These are phyloP conservation scores for Condylura cristata DNA, from an alignment of 2,113 vertebrate genomes.

Conservation along the genomic window DNA sequence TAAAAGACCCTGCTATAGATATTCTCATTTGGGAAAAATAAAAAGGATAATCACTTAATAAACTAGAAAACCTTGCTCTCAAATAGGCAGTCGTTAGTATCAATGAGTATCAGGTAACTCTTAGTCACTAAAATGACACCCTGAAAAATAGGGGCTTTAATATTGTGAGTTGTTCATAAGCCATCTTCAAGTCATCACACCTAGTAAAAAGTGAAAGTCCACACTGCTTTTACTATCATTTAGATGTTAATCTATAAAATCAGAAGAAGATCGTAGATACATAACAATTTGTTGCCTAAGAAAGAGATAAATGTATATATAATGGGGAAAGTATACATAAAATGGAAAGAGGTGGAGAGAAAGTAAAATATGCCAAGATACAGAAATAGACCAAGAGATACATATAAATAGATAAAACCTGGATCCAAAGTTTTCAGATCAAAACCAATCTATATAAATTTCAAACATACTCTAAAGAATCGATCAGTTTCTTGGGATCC, in stretches of 20 bases:
- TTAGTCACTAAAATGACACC: not conserved
- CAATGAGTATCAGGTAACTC: not conserved
- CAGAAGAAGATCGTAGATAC: not conserved
- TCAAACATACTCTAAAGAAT: conserved; percentile 94
- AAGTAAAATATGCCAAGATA: not conserved
- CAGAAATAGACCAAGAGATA: not conserved
- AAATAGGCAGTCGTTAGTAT: not conserved
- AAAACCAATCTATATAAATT: conserved; percentile 21
- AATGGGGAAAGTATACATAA: not conserved
- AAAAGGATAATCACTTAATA: conserved; percentile 1
- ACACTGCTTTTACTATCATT: not conserved
- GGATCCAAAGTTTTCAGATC: conserved; percentile 27
- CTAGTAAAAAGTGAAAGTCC: conserved; percentile 4
- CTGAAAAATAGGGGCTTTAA: not conserved
- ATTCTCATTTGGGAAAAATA: not conserved
- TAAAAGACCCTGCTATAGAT: not conserved
- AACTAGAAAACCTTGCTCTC: conserved; percentile 33
- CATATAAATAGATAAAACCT: not conserved
- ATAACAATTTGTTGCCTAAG: conserved; percentile 13
- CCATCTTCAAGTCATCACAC: not conserved
- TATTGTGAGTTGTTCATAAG: conserved; percentile 9
- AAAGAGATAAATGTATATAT: not conserved
- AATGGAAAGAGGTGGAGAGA: not conserved
- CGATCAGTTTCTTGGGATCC: conserved; percentile 96
- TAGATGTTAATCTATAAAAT: not conserved